Conservation (phyloP, 2,888 invertebrate genomes). For the Dasypogon diadema region DNA sequence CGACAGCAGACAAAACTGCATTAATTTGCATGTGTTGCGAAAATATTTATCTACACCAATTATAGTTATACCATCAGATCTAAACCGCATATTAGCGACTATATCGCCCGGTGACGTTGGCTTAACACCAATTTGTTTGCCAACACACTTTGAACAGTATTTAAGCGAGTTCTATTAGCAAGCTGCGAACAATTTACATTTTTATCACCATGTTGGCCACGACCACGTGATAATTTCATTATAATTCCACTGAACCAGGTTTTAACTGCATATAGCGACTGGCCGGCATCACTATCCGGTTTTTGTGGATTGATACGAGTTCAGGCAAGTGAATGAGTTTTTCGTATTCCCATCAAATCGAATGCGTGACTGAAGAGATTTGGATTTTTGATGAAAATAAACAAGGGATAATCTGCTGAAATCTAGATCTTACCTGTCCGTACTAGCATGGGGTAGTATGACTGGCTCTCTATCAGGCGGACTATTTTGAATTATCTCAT, state of each 20-base stretch:
- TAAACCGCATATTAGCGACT: no score
- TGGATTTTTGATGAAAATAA: background rate
- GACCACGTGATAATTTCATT: constrained; percentile 19
- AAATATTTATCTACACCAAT: no score
- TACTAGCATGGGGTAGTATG: background rate
- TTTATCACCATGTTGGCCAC: constrained; percentile 17
- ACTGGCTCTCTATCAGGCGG: no score
- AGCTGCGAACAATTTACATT: constrained; percentile 3
- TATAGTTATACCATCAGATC: no score
- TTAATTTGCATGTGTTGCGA: no score
- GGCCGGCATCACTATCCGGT: background rate
- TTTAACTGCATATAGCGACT: background rate
- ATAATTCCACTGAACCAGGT: background rate
- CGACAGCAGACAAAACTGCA: no score
- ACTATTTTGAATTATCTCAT: no score
- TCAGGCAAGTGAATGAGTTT: background rate
- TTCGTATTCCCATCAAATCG: background rate
- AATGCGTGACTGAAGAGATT: background rate
- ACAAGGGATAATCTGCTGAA: constrained; percentile 2
- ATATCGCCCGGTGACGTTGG: no score
- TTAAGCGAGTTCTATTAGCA: background rate
- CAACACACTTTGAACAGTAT: constrained; percentile 7
- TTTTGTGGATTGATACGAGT: background rate
- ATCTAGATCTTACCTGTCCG: constrained; percentile 21
- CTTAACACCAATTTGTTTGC: background rate